These are phyloP conservation scores for Byasa hedistus DNA, from an alignment of 2,888 invertebrate genomes.

Conservation along the genomic window DNA sequence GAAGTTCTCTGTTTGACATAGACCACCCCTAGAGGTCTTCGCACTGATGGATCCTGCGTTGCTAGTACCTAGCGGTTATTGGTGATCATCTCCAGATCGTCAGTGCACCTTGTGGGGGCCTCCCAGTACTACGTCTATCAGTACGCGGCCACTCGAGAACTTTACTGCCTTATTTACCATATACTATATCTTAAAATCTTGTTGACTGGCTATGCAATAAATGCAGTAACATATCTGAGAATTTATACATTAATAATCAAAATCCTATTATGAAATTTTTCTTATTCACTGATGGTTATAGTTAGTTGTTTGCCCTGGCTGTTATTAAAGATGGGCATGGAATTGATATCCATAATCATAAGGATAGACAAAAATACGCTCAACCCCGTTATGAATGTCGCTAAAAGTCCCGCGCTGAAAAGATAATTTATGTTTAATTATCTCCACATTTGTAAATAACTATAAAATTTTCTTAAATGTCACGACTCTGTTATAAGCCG, in stretches of 20 bases:
- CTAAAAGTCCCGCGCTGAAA: slow-evolving; percentile 87
- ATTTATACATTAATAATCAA: background rate
- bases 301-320: slow-evolving; percentile 95
- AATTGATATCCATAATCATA: slow-evolving; percentile 95
- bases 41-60: too few species aligned
- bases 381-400: slow-evolving; percentile 85
- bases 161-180: background rate
- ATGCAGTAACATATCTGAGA: background rate
- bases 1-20: too few species aligned
- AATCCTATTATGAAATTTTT: background rate
- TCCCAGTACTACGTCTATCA: too few species aligned
- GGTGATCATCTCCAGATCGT: too few species aligned
- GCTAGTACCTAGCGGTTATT: too few species aligned
- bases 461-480: background rate
- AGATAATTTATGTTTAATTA: background rate
- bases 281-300: slow-evolving; percentile 84
- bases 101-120: too few species aligned
- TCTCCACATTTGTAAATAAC: background rate
- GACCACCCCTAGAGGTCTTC: too few species aligned
- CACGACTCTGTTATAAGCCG: background rate
- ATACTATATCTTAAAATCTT: background rate
- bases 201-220: background rate
- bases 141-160: too few species aligned
- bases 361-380: slow-evolving; percentile 90
- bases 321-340: slow-evolving; percentile 98